Conservation (phyloP, 1,140 invertebrate species). For the Nasonia vitripennis region DNA sequence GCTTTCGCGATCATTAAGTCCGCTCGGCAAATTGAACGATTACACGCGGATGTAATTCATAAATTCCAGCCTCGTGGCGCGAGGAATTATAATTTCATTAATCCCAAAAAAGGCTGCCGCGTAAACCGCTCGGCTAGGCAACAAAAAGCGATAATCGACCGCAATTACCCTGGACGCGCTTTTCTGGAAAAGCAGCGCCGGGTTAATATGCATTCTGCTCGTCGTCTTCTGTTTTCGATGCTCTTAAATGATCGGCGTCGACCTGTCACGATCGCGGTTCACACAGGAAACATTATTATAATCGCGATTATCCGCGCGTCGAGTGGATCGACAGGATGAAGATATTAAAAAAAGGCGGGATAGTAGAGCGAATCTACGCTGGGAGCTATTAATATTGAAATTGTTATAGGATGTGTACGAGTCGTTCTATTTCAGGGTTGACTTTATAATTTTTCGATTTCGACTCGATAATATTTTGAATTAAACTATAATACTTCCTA, state of each 20-base stretch:
- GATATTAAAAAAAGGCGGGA: constrained; percentile 38
- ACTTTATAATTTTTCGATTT: too few species aligned
- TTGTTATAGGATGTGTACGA: neutral
- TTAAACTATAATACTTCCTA: too few species aligned
- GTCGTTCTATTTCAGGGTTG: too few species aligned
- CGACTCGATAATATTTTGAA: too few species aligned
- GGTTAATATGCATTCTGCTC: neutral
- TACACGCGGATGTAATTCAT: constrained; percentile 3
- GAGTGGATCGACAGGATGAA: constrained; percentile 10
- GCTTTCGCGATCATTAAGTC: neutral
- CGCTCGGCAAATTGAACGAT: constrained; percentile 25
- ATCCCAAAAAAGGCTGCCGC: neutral
- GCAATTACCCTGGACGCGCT: neutral
- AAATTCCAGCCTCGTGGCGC: neutral
- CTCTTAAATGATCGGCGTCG: neutral
- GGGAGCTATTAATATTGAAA: neutral
- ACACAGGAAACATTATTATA: constrained; percentile 41
- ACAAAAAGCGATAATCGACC: constrained; percentile 27
- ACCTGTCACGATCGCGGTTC: constrained; percentile 46
- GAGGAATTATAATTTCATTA: constrained; percentile 32
- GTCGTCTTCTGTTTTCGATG: neutral
- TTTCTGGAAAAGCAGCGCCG: neutral
- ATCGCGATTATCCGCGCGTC: neutral
- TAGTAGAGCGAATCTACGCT: constrained; percentile 2
- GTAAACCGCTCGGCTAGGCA: neutral